Percentiles rank a stretch among this genome's conserved stretches.
These are phyloP conservation scores for Drosophila varians DNA, from an alignment of 1,140 invertebrate species.

Conservation along the genomic window DNA sequence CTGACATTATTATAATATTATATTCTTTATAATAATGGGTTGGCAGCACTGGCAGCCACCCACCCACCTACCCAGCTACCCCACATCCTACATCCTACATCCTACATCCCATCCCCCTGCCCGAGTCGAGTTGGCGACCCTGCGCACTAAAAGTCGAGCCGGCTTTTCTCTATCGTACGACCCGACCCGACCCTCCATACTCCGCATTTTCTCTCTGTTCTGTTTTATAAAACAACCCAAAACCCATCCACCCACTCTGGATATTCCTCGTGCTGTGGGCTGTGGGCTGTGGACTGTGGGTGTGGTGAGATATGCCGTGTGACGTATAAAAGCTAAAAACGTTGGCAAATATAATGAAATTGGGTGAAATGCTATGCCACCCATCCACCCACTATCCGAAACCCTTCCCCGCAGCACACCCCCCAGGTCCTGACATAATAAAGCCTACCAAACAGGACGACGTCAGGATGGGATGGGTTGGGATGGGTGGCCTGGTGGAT, in stretches of 20 bases:
- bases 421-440: slow-evolving; percentile 65
- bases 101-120: slow-evolving; percentile 5
- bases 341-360: slow-evolving; percentile 83
- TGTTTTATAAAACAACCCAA: slow-evolving; percentile 21
- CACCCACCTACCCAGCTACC: slow-evolving; percentile 27
- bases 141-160: slow-evolving; percentile 54
- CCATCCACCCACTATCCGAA: slow-evolving; percentile 13
- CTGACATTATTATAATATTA: slow-evolving; percentile 82
- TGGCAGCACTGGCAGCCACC: slow-evolving; percentile 68
- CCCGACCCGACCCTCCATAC: slow-evolving; percentile 16
- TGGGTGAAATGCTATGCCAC: slow-evolving; percentile 70
- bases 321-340: slow-evolving; percentile 82
- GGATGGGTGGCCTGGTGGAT: slow-evolving; percentile 20
- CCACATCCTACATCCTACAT: slow-evolving; percentile 4
- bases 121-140: slow-evolving; percentile 44
- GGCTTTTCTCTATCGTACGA: slow-evolving; percentile 49
- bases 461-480: slow-evolving; percentile 24
- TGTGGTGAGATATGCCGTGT: slow-evolving; percentile 82
- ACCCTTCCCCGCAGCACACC: not conserved
- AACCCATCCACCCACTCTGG: slow-evolving; percentile 23
- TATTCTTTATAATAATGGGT: slow-evolving; percentile 81
- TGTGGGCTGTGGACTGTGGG: too few species aligned
- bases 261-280: slow-evolving; percentile 32
- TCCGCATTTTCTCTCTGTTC: slow-evolving; percentile 17
- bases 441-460: slow-evolving; percentile 68